Evolutionary conservation across 2,113 vertebrate species (phyloP).

Genomic region (Boleophthalmus pectinirostris): DNA sequence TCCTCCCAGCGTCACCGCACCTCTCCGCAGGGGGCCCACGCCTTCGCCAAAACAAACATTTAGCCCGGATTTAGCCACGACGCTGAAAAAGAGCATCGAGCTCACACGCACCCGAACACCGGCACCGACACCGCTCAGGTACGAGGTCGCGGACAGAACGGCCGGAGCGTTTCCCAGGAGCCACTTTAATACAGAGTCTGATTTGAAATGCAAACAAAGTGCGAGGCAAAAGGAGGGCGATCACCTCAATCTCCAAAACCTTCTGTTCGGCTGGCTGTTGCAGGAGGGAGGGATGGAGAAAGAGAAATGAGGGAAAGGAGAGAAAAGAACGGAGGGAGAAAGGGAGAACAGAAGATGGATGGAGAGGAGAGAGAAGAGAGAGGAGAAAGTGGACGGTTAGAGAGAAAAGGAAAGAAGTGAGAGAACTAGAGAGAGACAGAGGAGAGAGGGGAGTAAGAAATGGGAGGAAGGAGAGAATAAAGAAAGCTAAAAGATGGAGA

Average conservation of each 20-base stretch:
- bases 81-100: conserved; percentile 64
- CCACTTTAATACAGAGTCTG: conserved; percentile 61
- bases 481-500: too few species aligned
- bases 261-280: conserved; percentile 53
- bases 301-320: background rate
- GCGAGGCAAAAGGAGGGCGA: conserved; percentile 61
- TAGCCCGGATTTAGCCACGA: conserved; percentile 51
- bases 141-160: conserved; percentile 62
- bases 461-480: too few species aligned
- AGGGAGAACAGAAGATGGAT: background rate
- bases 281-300: conserved; percentile 16
- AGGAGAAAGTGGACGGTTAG: too few species aligned
- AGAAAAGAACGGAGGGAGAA: conserved; percentile 15
- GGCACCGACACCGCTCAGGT: conserved; percentile 47
- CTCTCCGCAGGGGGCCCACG: conserved; percentile 50
- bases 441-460: conserved; percentile 19
- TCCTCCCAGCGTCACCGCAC: conserved; percentile 48
- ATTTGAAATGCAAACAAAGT: conserved; percentile 72
- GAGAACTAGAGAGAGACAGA: too few species aligned
- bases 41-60: conserved; percentile 72
- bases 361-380: background rate
- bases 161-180: conserved; percentile 49
- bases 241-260: conserved; percentile 63
- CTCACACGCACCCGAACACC: conserved; percentile 43
- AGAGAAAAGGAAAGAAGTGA: background rate